Conservation (phyloP, 2,888 invertebrate genomes). For the Doris montereyensis region DNA sequence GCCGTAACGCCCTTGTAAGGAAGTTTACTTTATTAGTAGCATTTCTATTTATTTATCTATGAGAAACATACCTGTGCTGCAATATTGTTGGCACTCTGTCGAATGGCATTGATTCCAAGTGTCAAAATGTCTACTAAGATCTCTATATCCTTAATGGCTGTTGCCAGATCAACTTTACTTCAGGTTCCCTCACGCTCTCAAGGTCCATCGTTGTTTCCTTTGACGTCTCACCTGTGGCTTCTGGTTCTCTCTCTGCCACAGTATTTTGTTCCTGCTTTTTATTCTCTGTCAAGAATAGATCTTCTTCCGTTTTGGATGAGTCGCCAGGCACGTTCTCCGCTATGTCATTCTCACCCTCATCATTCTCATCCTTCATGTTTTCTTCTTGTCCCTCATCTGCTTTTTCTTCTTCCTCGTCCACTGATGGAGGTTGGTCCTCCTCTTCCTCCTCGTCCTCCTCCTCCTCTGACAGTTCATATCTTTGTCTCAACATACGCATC, state of each 20-base stretch:
- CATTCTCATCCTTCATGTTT: not conserved
- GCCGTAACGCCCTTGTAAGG: too few species aligned
- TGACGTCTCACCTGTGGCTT: not conserved
- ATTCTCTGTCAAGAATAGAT: conserved; percentile 1
- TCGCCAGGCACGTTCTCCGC: not conserved
- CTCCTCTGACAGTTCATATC: conserved; percentile 22
- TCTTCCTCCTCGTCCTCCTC: conserved; percentile 10
- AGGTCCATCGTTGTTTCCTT: not conserved
- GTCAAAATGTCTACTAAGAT: conserved; percentile 50
- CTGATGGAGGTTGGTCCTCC: conserved; percentile 24
- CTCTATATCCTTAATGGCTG: conserved; percentile 47
- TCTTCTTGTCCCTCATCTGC: conserved; percentile 16
- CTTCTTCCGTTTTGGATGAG: not conserved
- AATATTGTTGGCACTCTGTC: conserved; percentile 51
- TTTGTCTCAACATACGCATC: conserved; percentile 47
- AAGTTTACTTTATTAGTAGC: too few species aligned
- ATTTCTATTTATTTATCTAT: too few species aligned
- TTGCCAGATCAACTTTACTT: conserved; percentile 29
- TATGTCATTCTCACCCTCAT: not conserved
- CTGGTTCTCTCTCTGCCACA: not conserved
- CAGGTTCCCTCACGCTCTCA: not conserved
- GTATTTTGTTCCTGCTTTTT: not conserved
- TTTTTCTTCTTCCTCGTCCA: conserved; percentile 20
- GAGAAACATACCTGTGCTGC: conserved; percentile 52
- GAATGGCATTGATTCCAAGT: conserved; percentile 51